Evolutionary conservation across 2,113 vertebrate genomes (phyloP).

Genomic region (Craseonycteris thonglongyai): DNA sequence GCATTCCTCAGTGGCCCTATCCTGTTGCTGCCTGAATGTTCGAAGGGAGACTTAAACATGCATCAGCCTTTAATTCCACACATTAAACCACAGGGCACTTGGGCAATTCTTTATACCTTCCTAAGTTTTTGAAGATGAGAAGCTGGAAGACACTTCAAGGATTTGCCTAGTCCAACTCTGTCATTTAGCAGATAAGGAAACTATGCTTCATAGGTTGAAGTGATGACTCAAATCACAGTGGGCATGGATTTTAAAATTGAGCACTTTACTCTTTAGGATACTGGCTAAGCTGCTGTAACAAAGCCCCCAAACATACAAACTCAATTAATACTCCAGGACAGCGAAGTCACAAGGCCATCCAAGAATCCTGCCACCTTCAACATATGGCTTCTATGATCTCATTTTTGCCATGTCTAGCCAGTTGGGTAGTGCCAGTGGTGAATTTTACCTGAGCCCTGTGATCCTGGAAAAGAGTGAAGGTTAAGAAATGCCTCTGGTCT

Average conservation of each 20-base stretch:
- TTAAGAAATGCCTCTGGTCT: neutral
- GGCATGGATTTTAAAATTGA: neutral
- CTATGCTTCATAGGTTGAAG: neutral
- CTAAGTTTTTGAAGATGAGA: neutral
- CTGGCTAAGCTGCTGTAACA: neutral
- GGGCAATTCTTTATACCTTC: neutral
- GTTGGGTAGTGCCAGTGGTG: neutral
- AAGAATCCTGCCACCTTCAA: neutral
- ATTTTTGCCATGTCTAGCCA: neutral
- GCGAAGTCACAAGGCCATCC: neutral
- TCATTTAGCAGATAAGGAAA: constrained; percentile 1
- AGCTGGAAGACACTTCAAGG: neutral
- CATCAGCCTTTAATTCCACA: neutral
- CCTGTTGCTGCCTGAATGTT: neutral
- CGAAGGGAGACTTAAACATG: neutral
- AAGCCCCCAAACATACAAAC: neutral
- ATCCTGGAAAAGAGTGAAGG: neutral
- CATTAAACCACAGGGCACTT: neutral
- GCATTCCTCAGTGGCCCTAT: neutral
- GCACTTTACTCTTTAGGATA: neutral
- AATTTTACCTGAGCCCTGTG: neutral
- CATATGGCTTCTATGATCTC: neutral
- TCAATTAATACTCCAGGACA: neutral
- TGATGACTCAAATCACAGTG: neutral
- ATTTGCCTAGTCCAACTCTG: neutral